Conservation (phyloP, 2,888 invertebrate species). For the Lasioglossum morio region DNA sequence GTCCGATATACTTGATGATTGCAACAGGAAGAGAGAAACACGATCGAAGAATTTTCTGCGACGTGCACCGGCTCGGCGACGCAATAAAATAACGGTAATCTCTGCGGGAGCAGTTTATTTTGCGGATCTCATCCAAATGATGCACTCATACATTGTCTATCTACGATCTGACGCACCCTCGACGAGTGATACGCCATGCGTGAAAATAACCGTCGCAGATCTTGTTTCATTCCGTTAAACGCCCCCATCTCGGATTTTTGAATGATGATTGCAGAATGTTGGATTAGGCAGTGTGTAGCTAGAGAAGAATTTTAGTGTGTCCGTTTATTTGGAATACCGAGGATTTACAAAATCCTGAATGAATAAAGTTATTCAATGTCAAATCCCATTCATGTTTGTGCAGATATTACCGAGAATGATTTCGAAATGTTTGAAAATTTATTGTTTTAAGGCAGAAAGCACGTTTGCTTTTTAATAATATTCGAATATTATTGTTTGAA, state of each 20-base stretch:
- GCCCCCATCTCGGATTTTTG: not conserved
- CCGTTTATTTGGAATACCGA: not conserved
- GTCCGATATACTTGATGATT: not conserved
- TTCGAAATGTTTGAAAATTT: not conserved
- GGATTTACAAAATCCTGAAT: not conserved
- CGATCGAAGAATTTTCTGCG: not conserved
- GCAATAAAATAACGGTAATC: not conserved
- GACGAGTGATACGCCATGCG: not conserved
- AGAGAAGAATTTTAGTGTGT: not conserved
- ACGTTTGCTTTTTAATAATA: not conserved
- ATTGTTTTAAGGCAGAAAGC: not conserved
- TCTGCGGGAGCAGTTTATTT: not conserved
- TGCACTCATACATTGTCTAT: not conserved
- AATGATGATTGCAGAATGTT: not conserved
- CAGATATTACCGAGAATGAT: not conserved
- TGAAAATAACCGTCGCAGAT: not conserved
- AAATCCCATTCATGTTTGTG: not conserved
- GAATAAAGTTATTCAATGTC: not conserved
- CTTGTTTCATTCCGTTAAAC: not conserved
- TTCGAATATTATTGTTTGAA: not conserved
- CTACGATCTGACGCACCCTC: not conserved
- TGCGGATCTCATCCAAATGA: not conserved
- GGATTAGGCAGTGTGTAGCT: not conserved
- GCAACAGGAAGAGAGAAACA: not conserved
- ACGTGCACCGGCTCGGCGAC: not conserved